These are phyloP conservation scores for Coluber constrictor DNA, from an alignment of 2,797 vertebrate species.

Conservation along the genomic window DNA sequence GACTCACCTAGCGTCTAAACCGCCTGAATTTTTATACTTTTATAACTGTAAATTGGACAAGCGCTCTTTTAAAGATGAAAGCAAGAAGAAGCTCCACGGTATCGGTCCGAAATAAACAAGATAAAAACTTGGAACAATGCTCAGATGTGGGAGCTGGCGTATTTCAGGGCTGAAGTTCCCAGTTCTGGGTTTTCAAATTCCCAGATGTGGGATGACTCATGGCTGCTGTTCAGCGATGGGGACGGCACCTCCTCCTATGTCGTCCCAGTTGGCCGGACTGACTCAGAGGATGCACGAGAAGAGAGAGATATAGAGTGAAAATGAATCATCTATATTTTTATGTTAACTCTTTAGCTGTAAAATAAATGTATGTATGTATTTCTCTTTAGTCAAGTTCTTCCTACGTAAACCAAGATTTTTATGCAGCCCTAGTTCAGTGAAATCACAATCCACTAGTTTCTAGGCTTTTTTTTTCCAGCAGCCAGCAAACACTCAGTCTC, in stretches of 20 bases:
- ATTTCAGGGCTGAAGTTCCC: constrained; percentile 48
- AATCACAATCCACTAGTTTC: too few species aligned
- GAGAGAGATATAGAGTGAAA: constrained; percentile 35
- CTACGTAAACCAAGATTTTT: too few species aligned
- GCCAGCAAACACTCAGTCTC: too few species aligned
- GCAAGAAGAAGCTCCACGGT: constrained; percentile 17
- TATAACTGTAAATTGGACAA: background rate
- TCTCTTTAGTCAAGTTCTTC: too few species aligned
- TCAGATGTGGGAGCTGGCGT: constrained; percentile 41
- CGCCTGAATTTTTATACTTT: background rate
- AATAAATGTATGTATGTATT: too few species aligned
- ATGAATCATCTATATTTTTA: constrained; percentile 44
- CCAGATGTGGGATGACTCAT: constrained; percentile 68
- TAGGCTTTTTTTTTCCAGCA: too few species aligned
- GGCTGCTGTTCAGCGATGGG: constrained; percentile 54
- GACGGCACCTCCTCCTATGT: constrained; percentile 53
- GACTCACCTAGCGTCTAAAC: background rate
- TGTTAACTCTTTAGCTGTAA: constrained; percentile 24
- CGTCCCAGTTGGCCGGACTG: constrained; percentile 48
- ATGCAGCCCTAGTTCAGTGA: too few species aligned
- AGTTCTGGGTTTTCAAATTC: constrained; percentile 52
- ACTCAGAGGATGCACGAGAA: constrained; percentile 55
- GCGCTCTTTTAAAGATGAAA: constrained; percentile 13
- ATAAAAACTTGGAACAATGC: background rate
- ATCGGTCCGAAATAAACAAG: constrained; percentile 15